These are phyloP conservation scores for Novumbra hubbsi DNA, from an alignment of 2,797 vertebrate genomes.

Conservation along the genomic window DNA sequence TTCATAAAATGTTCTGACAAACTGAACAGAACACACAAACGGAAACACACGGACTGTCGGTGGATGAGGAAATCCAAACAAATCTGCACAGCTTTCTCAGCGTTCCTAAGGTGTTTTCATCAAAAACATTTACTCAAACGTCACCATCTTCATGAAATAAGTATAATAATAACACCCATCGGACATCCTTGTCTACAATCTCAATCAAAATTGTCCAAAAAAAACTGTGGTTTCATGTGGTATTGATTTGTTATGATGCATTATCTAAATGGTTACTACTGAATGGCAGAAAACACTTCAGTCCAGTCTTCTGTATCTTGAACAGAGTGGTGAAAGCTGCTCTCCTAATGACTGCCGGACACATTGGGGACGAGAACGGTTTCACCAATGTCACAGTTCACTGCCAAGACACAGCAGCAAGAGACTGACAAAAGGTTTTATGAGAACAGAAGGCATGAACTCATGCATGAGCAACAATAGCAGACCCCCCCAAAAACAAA, in stretches of 20 bases:
- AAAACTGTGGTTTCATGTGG: background rate
- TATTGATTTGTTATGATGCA: slow-evolving; percentile 27
- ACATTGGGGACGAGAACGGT: slow-evolving; percentile 14
- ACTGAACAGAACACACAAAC: background rate
- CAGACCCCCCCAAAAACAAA: slow-evolving; percentile 14
- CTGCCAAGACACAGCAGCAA: slow-evolving; percentile 4
- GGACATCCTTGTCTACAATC: too few relatives aligned
- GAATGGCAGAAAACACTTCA: slow-evolving; percentile 11
- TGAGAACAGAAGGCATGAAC: slow-evolving; percentile 1
- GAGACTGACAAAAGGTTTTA: background rate
- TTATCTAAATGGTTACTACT: background rate
- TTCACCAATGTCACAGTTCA: slow-evolving; percentile 23
- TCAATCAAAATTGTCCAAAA: background rate
- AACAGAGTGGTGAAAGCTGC: background rate
- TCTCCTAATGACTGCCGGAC: slow-evolving; percentile 13
- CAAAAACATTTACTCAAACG: too few relatives aligned
- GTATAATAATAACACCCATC: too few relatives aligned
- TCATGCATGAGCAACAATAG: slow-evolving; percentile 21
- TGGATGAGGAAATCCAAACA: background rate
- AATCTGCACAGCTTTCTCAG: background rate
- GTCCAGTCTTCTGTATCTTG: background rate
- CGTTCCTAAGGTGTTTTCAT: too few relatives aligned
- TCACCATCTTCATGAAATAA: too few relatives aligned
- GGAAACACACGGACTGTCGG: background rate
- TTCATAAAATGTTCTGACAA: background rate